phyloP scores from a whole-genome alignment of 2,113 vertebrate species.

The Prochilodus magdalenae region DNA sequence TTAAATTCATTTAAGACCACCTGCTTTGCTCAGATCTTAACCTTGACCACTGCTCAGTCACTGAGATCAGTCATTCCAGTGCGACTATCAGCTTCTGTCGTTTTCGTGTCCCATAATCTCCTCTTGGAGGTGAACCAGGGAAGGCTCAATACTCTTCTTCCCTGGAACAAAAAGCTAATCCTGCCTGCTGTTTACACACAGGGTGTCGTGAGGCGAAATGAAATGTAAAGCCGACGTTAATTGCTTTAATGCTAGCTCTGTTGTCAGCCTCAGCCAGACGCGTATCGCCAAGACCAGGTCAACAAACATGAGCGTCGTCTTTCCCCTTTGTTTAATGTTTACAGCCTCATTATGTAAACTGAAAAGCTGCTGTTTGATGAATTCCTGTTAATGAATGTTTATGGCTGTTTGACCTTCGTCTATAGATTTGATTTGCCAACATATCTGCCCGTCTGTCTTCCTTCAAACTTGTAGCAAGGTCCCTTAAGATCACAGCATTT shows the following conservation, averaged over 20 bases:
- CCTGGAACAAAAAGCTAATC: conserved; percentile 37
- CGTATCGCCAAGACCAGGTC: neutral
- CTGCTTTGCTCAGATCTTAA: neutral
- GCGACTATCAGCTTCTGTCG: neutral
- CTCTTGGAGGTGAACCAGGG: conserved; percentile 27
- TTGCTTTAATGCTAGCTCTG: conserved; percentile 22
- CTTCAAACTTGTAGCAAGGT: neutral
- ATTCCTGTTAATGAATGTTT: neutral
- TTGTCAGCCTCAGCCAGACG: neutral
- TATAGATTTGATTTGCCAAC: neutral
- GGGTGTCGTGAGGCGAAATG: conserved; percentile 11
- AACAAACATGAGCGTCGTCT: neutral
- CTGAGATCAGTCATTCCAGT: neutral
- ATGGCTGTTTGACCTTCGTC: neutral
- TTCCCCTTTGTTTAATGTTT: neutral
- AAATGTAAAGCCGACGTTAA: conserved; percentile 28
- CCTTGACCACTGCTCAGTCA: neutral
- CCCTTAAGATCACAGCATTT: neutral
- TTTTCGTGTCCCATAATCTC: conserved; percentile 13
- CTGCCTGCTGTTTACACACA: conserved; percentile 1
- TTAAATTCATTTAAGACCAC: neutral
- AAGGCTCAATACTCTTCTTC: conserved; percentile 11
- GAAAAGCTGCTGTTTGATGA: neutral
- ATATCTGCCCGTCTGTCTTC: neutral
- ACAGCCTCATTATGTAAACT: neutral